Evolutionary conservation across 2,888 invertebrate genomes (phyloP), one percentile per base, ranked within the genome.

Genomic region (Caenorhabditis sp.): DNA sequence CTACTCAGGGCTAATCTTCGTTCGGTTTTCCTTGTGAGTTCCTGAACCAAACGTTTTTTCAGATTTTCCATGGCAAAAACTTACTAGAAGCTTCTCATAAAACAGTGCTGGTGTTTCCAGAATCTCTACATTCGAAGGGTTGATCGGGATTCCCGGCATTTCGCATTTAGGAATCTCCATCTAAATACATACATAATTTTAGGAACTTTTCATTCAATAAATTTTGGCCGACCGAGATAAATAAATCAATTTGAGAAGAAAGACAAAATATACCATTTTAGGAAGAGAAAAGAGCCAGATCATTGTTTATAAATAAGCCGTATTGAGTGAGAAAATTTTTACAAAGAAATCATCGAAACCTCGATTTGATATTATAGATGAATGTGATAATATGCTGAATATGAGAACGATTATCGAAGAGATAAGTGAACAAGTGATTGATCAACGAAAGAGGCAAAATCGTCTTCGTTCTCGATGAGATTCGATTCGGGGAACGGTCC

Each of bases 1-100:
- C 98, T 97, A 5, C 96, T 96, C 66, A 99, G 93, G 0, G 93
- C 90, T 49, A 94, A 92, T 72, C 94, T 90, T 47, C 89, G 86
- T 80, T 92, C 91, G 7, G 93, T 92, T 31, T 84, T 88, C 44
- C 76, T 76, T n/a, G 91, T 86, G 80, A 91, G 90, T 16, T 88
- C 76, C 93, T 93, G 88, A 56, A 92, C 68, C 19, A 38, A 44
- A 35, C 19, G n/a, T 92, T 22, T 22, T 16, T 61, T 12, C 0
- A 19, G 54, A 88, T 35, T 6, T 12, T n/a, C n/a, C n/a, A n/a
- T n/a, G n/a, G n/a, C n/a, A n/a, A 26, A 10, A 31, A 76, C 77
- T 74, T 49, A 90, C 89, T 58, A 87, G 47, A 47, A 90, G 58
- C n/a, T 63, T 73, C 16, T 82, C 16, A 66, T 87, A 89, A 54